Evolutionary conservation across 1,140 invertebrate genomes (phyloP).

Genomic region (Trichonephila clavipes): DNA sequence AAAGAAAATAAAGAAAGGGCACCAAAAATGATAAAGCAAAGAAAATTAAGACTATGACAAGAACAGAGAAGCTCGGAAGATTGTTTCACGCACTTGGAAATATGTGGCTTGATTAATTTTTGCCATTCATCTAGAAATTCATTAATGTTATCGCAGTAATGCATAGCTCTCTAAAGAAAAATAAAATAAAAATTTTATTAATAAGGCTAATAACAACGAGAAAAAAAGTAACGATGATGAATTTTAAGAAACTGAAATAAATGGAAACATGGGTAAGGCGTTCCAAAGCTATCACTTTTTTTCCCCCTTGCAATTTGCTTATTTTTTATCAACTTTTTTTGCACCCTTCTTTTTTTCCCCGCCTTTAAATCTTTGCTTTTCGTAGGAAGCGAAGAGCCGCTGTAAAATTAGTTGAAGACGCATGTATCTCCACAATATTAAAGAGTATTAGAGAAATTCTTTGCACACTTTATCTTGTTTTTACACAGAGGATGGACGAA

Average conservation of each 20-base stretch:
- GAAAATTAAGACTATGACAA: background rate
- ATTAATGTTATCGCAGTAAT: constrained; percentile 36
- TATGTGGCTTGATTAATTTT: constrained; percentile 15
- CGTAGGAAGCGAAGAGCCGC: background rate
- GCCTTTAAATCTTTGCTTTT: background rate
- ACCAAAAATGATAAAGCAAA: background rate
- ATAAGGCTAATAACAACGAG: constrained; percentile 12
- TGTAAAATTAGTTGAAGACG: constrained; percentile 41
- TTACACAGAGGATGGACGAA: constrained; percentile 25
- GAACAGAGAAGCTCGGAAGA: background rate
- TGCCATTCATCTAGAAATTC: constrained; percentile 39
- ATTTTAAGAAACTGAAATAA: constrained; percentile 17
- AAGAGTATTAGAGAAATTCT: constrained; percentile 38
- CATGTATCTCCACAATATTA: constrained; percentile 28
- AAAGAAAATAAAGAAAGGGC: background rate
- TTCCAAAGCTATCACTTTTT: constrained; percentile 27
- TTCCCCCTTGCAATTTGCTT: background rate
- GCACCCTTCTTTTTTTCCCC: background rate
- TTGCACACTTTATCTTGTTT: constrained; percentile 25
- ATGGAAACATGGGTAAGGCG: constrained; percentile 44
- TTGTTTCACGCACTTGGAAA: constrained; percentile 10
- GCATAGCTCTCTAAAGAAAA: background rate
- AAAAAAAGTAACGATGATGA: background rate
- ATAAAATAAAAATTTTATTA: constrained; percentile 32
- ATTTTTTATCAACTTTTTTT: background rate